Conservation (phyloP, 2,797 vertebrate genomes). For the Stomatorhinus walkeri region DNA sequence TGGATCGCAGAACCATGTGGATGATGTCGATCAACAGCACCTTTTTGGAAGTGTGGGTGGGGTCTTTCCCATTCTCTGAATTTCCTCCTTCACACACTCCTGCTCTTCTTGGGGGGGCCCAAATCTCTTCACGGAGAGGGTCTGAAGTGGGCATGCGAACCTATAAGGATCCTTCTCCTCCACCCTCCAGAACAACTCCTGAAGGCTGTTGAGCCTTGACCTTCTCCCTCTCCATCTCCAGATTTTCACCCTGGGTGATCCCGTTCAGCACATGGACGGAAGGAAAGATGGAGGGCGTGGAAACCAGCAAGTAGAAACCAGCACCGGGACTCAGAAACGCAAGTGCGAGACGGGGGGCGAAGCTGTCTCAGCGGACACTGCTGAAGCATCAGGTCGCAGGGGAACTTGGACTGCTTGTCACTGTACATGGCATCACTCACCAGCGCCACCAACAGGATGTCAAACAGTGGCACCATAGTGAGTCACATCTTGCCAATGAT, state of each 20-base stretch:
- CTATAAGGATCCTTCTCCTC: conserved; percentile 32
- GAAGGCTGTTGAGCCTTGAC: neutral
- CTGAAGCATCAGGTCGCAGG: conserved; percentile 57
- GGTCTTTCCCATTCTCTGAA: conserved; percentile 39
- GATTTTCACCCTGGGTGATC: conserved; percentile 56
- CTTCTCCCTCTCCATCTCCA: conserved; percentile 34
- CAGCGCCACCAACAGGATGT: conserved; percentile 56
- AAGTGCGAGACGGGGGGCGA: conserved; percentile 56
- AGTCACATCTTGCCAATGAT: conserved; percentile 43
- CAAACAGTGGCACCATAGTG: conserved; percentile 39
- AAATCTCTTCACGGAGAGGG: conserved; percentile 31
- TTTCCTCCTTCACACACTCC: conserved; percentile 42
- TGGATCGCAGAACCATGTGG: conserved; percentile 50
- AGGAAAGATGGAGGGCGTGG: conserved; percentile 56
- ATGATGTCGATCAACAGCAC: conserved; percentile 54
- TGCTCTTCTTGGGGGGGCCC: conserved; percentile 32
- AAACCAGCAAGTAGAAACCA: conserved; percentile 53
- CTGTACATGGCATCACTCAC: conserved; percentile 56
- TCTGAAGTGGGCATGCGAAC: conserved; percentile 25
- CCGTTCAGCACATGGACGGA: conserved; percentile 57
- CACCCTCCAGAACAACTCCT: conserved; percentile 16
- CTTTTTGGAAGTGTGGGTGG: conserved; percentile 48
- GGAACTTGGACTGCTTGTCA: conserved; percentile 58
- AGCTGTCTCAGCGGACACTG: conserved; percentile 55
- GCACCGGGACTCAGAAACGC: conserved; percentile 56